phyloP scores from a whole-genome alignment of 2,797 vertebrate species.

The Falco rusticolus region DNA sequence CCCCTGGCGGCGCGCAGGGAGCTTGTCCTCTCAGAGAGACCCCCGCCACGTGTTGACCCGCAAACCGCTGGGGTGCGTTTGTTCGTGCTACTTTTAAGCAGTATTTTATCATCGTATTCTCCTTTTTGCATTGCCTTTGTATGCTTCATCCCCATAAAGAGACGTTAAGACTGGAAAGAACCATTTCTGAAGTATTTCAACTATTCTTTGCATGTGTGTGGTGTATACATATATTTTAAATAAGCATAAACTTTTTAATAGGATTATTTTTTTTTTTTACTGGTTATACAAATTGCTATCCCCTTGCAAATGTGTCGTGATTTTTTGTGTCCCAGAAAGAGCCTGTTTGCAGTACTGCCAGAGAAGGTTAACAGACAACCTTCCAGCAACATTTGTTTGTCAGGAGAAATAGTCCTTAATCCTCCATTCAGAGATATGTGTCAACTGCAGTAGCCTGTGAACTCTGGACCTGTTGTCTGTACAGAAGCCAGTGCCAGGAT shows the following conservation, averaged over 20 bases:
- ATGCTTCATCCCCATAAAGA: background rate
- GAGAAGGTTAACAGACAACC: background rate
- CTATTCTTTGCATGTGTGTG: background rate
- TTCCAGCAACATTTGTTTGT: conserved; percentile 22
- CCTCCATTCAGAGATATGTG: background rate
- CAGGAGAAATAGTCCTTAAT: background rate
- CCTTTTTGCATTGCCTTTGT: background rate
- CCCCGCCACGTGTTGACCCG: rapidly evolving
- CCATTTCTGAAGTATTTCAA: background rate
- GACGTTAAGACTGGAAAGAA: background rate
- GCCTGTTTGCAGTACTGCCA: background rate
- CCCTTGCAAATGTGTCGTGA: conserved; percentile 54
- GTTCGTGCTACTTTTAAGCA: background rate
- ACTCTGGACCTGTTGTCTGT: conserved; percentile 18
- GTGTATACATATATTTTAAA: background rate
- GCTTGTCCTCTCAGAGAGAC: background rate
- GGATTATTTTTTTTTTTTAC: conserved; percentile 23
- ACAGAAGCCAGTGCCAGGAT: conserved; percentile 1
- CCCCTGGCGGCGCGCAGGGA: background rate
- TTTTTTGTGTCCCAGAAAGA: conserved; percentile 30
- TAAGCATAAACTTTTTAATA: background rate
- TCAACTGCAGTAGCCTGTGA: background rate
- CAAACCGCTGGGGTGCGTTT: rapidly evolving
- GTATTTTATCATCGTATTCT: background rate
- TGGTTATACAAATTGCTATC: conserved; percentile 43